A percentile compares a stretch with the other conserved stretches of the same genome.
Evolutionary conservation across 1,140 invertebrate genomes (phyloP).

Genomic region (Diabrotica undecimpunctata): DNA sequence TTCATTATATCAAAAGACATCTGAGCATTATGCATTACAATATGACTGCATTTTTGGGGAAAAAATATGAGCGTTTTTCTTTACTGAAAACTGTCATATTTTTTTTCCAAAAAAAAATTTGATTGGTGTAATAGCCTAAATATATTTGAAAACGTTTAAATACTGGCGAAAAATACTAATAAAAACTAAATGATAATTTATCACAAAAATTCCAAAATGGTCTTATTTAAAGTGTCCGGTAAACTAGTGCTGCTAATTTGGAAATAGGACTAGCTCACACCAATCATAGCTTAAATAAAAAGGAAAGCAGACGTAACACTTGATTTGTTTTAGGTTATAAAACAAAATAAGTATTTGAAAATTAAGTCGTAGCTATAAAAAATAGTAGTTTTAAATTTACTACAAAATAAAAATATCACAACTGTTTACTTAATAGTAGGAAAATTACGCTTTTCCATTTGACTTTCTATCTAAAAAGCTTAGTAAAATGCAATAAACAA

Average conservation of each 20-base stretch:
- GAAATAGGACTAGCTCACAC: slow-evolving; percentile 29
- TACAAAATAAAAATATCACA: too few relatives aligned
- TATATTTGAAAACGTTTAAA: slow-evolving; percentile 19
- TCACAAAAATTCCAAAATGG: slow-evolving; percentile 29
- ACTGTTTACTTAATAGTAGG: too few relatives aligned
- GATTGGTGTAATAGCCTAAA: slow-evolving; percentile 32
- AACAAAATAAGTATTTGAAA: too few relatives aligned
- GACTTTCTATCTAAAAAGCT: too few relatives aligned
- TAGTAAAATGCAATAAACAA: too few relatives aligned
- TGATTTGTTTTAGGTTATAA: background rate
- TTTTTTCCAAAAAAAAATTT: slow-evolving; percentile 2
- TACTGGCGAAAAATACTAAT: slow-evolving; percentile 23
- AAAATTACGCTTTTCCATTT: too few relatives aligned
- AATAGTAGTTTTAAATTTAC: too few relatives aligned
- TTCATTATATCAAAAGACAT: slow-evolving; percentile 28
- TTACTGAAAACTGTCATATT: background rate
- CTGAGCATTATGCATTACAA: slow-evolving; percentile 38
- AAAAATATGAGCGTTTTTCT: slow-evolving; percentile 13
- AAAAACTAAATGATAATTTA: slow-evolving; percentile 23
- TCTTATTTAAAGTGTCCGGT: slow-evolving; percentile 25
- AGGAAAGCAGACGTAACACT: slow-evolving; percentile 1
- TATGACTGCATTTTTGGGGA: slow-evolving; percentile 27
- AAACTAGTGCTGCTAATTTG: slow-evolving; percentile 24
- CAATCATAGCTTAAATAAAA: slow-evolving; percentile 26
- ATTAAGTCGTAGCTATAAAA: too few relatives aligned